phyloP scores from a whole-genome alignment of 2,888 invertebrate species.

The Nyleta sp. region DNA sequence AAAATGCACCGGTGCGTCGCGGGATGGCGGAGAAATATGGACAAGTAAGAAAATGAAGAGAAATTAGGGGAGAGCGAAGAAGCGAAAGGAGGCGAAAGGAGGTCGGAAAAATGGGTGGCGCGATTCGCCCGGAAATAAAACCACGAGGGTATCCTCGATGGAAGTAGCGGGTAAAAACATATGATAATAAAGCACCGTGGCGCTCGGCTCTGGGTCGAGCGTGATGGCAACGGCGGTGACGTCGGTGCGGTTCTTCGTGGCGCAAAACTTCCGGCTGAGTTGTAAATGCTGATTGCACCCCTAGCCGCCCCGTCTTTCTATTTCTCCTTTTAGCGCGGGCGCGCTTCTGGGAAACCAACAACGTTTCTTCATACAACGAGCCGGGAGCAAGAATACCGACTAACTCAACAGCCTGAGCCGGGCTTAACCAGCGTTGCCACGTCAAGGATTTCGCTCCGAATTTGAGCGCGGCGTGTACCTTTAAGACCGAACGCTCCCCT shows the following conservation, averaged over 20 bases:
- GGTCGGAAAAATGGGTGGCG: constrained; percentile 55
- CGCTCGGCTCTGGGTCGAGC: constrained; percentile 65
- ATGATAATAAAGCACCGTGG: constrained; percentile 77
- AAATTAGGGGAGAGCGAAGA: constrained; percentile 47
- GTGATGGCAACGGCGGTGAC: constrained; percentile 69
- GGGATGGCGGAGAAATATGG: constrained; percentile 36
- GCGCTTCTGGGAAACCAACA: constrained; percentile 54
- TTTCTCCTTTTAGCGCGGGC: constrained; percentile 43
- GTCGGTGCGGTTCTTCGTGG: constrained; percentile 65
- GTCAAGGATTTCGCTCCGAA: constrained; percentile 48
- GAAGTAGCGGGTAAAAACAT: constrained; percentile 75
- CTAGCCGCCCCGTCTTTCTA: constrained; percentile 69
- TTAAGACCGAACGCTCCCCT: constrained; percentile 32
- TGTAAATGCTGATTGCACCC: constrained; percentile 78
- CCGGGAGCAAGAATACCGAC: constrained; percentile 48
- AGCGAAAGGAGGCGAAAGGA: constrained; percentile 44
- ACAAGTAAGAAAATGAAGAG: constrained; percentile 55
- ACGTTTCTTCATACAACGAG: constrained; percentile 66
- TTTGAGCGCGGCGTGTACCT: constrained; percentile 24
- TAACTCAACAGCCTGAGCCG: constrained; percentile 51
- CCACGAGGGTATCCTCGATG: constrained; percentile 66
- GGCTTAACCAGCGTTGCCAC: constrained; percentile 52
- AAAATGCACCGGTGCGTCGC: constrained; percentile 23
- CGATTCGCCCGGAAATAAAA: constrained; percentile 66
- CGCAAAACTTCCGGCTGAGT: constrained; percentile 75